These are phyloP conservation scores for Elachura formosa DNA, from an alignment of 2,113 vertebrate genomes.

Conservation along the genomic window DNA sequence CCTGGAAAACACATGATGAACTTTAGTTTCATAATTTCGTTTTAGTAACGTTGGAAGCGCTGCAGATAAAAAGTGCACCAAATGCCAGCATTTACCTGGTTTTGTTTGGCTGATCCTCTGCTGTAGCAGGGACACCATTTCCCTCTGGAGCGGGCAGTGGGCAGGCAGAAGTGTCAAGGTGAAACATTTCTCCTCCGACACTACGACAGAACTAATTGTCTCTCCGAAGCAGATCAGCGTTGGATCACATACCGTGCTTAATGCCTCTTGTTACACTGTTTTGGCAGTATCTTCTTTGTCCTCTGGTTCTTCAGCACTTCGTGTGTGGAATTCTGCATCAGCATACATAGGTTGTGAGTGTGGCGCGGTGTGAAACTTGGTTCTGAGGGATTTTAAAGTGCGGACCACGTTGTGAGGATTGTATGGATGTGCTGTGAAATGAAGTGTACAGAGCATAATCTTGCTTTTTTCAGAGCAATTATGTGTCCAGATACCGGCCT, in stretches of 20 bases:
- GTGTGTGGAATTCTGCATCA: not conserved
- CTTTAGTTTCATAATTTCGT: not conserved
- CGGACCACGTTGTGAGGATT: not conserved
- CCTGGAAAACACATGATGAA: not conserved
- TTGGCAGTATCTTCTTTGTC: not conserved
- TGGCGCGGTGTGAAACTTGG: not conserved
- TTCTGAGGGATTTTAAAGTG: not conserved
- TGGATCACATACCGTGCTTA: not conserved
- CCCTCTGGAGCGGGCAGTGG: not conserved
- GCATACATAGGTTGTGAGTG: not conserved
- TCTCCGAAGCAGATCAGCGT: not conserved
- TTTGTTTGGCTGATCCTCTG: not conserved
- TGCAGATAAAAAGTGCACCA: not conserved
- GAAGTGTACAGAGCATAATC: not conserved
- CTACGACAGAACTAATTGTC: not conserved
- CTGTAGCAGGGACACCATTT: not conserved
- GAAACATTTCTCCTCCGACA: not conserved
- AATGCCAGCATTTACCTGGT: not conserved
- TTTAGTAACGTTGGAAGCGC: not conserved
- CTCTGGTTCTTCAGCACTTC: not conserved
- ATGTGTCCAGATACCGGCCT: not conserved
- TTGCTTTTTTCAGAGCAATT: not conserved
- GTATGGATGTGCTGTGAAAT: accelerated
- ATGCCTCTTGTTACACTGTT: not conserved
- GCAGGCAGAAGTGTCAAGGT: not conserved